Evolutionary conservation across 2,888 invertebrate species (phyloP).

Genomic region (Anarsia innoxiella): DNA sequence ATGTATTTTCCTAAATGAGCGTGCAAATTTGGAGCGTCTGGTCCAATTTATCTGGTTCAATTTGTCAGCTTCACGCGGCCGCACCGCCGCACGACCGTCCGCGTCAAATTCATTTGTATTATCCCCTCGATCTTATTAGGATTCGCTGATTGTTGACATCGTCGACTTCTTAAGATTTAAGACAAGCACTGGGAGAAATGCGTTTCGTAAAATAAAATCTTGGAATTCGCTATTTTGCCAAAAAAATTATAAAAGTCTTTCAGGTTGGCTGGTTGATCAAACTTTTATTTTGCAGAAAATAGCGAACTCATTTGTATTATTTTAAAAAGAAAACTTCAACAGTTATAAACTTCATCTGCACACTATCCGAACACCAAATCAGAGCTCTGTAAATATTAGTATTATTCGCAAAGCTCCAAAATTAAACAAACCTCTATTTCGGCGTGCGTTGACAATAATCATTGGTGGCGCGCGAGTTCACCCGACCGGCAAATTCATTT

Average conservation of each 20-base stretch:
- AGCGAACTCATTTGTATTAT: no score
- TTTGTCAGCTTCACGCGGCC: conserved; percentile 33
- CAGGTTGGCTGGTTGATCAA: no score
- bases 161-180: conserved; percentile 22
- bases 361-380: no score
- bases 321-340: no score
- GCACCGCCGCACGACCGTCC: conserved; percentile 16
- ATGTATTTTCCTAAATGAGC: conserved; percentile 44
- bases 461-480: not conserved
- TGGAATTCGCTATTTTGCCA: no score
- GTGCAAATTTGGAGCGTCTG: conserved; percentile 41
- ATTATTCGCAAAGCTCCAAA: not conserved
- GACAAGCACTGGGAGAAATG: no score
- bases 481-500: not conserved
- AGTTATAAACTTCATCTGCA: no score
- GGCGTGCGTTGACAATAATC: not conserved
- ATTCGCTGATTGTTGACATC: conserved; percentile 35
- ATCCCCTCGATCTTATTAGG: conserved; percentile 41
- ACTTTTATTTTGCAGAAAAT: no score
- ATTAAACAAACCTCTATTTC: not conserved
- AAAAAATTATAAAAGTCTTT: no score
- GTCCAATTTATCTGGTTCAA: conserved; percentile 51
- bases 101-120: conserved; percentile 58
- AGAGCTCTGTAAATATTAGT: no score
- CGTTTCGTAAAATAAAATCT: no score